A percentile compares a stretch with the other conserved stretches of the same genome.
These are phyloP conservation scores for Brachionus sp. DNA, from an alignment of 1,140 invertebrate species.

Conservation along the genomic window DNA sequence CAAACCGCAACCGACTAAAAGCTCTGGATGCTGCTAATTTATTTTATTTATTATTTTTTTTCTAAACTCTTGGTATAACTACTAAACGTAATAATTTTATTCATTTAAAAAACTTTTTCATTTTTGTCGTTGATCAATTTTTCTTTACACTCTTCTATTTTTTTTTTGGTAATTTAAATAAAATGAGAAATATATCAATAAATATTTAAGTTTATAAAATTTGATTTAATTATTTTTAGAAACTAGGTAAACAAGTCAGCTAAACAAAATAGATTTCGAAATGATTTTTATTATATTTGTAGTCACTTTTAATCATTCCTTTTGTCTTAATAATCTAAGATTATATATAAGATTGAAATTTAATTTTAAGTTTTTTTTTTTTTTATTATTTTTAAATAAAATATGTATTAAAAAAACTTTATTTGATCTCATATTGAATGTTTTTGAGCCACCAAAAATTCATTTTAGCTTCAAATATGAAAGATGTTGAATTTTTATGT, in stretches of 20 bases:
- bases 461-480: no score
- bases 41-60: constrained; percentile 2
- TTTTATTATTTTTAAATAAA: not conserved
- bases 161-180: constrained; percentile 7
- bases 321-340: no score
- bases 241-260: not conserved
- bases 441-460: no score
- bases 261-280: not conserved
- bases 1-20: constrained; percentile 27
- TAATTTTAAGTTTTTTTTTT: not conserved
- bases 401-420: no score
- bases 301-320: no score
- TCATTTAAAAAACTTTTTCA: constrained; percentile 8
- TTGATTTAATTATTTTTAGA: not conserved
- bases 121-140: constrained; percentile 2
- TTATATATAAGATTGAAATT: not conserved
- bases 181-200: constrained; percentile 5
- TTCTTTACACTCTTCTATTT: constrained; percentile 3
- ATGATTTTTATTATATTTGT: no score
- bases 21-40: constrained; percentile 37
- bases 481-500: no score
- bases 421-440: no score
- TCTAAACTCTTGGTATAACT: not conserved
- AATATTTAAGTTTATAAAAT: not conserved
- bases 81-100: constrained; percentile 7